Evolutionary conservation across 2,888 invertebrate species (phyloP).

Genomic region (Acleris laterana): DNA sequence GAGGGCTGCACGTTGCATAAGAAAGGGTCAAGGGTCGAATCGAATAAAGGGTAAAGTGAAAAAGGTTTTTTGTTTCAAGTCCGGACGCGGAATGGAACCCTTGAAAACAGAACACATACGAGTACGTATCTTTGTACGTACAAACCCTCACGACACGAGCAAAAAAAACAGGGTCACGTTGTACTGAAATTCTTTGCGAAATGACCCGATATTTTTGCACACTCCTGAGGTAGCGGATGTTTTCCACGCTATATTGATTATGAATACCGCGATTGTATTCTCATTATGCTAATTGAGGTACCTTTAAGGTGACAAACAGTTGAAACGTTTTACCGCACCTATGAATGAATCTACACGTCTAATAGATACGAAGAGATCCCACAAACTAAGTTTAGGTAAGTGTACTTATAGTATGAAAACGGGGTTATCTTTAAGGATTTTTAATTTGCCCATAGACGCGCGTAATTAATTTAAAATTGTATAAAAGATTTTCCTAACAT

Average conservation of each 20-base stretch:
- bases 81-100: conserved; percentile 21
- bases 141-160: too few species aligned
- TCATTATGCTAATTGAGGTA: conserved; percentile 33
- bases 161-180: too few species aligned
- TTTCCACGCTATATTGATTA: conserved; percentile 11
- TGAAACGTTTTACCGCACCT: not conserved
- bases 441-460: too few species aligned
- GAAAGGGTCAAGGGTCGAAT: conserved; percentile 30
- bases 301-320: conserved; percentile 24
- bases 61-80: conserved; percentile 27
- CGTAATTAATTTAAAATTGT: too few species aligned
- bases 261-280: conserved; percentile 20
- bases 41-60: conserved; percentile 28
- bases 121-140: too few species aligned
- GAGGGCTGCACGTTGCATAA: conserved; percentile 2
- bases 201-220: too few species aligned
- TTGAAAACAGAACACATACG: conserved; percentile 18
- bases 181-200: too few species aligned
- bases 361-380: not conserved
- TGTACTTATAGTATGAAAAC: too few species aligned
- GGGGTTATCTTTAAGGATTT: too few species aligned
- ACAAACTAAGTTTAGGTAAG: too few species aligned
- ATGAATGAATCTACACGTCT: not conserved
- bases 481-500: too few species aligned
- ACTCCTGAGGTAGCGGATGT: not conserved